phyloP scores from a whole-genome alignment of 2,888 invertebrate species.

The Chymomyza fuscimana region DNA sequence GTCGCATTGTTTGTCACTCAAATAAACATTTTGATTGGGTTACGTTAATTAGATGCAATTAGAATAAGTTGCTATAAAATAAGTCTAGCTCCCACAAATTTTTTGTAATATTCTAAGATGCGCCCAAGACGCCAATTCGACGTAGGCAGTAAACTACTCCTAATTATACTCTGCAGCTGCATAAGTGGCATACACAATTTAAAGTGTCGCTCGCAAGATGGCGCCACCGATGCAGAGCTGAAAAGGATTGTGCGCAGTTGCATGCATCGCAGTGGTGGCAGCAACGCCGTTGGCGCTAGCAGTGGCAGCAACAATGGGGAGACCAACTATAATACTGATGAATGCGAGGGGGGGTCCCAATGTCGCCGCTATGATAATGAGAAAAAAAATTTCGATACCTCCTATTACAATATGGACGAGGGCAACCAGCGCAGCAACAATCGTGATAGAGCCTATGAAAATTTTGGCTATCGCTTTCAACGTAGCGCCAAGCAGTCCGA shows the following conservation, averaged over 20 bases:
- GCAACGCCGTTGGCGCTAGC: not conserved
- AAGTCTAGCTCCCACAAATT: not conserved
- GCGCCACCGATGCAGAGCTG: conserved; percentile 82
- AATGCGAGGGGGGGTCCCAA: conserved; percentile 24
- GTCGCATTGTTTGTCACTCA: conserved; percentile 58
- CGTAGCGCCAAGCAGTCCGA: conserved; percentile 47
- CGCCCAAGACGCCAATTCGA: conserved; percentile 4
- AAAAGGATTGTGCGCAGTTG: conserved; percentile 83
- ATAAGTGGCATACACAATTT: conserved; percentile 56
- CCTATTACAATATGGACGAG: conserved; percentile 45
- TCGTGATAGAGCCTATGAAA: conserved; percentile 27
- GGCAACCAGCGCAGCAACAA: conserved; percentile 31
- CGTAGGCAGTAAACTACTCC: conserved; percentile 24
- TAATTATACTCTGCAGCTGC: conserved; percentile 3
- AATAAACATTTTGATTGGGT: not conserved
- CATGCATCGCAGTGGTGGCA: conserved; percentile 74
- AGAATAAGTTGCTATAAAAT: conserved; percentile 46
- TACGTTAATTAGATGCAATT: conserved; percentile 13
- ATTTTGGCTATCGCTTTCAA: conserved; percentile 48
- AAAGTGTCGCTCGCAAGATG: conserved; percentile 83
- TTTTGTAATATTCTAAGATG: not conserved
- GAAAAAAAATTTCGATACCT: conserved; percentile 35
- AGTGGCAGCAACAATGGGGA: conserved; percentile 11
- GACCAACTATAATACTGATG: conserved; percentile 29
- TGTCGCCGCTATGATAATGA: conserved; percentile 18